A percentile compares a stretch with the other conserved stretches of the same genome.
These are phyloP conservation scores for Lota lota DNA, from an alignment of 2,113 vertebrate species.

Conservation along the genomic window DNA sequence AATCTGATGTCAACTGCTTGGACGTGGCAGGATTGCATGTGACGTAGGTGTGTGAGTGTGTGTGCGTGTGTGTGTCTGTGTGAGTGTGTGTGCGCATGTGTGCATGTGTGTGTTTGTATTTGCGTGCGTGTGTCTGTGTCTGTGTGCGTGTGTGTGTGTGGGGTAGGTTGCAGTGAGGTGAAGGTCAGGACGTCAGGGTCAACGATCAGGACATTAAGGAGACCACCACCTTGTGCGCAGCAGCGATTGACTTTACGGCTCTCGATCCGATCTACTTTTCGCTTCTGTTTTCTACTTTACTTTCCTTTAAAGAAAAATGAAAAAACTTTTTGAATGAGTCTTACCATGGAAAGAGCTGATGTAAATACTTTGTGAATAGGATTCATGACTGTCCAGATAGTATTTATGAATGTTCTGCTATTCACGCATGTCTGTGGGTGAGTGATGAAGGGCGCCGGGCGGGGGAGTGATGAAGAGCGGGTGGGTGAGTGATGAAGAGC, in stretches of 20 bases:
- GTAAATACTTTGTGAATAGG: slow-evolving; percentile 62
- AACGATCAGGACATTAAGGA: no score
- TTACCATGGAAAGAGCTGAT: slow-evolving; percentile 30
- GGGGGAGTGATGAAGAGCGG: slow-evolving; percentile 1
- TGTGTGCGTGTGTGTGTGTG: no score
- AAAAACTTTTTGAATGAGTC: slow-evolving; percentile 27
- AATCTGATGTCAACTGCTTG: slow-evolving; percentile 23
- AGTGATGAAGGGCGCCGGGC: slow-evolving; percentile 28
- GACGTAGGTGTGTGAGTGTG: neutral
- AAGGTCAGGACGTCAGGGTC: no score
- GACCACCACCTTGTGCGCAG: no score
- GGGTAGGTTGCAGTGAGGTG: no score
- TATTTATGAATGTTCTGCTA: slow-evolving; percentile 48
- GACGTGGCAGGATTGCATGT: slow-evolving; percentile 18
- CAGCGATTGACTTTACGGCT: no score
- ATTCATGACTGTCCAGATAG: slow-evolving; percentile 49
- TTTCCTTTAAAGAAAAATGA: slow-evolving; percentile 17
- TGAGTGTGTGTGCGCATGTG: no score
- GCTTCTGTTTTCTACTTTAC: slow-evolving; percentile 24
- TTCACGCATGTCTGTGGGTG: slow-evolving; percentile 16
- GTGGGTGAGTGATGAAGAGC: slow-evolving; percentile 5
- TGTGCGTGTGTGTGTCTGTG: no score
- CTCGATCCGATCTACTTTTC: slow-evolving; percentile 5
- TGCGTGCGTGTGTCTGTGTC: no score
- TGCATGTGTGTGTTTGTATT: no score